Conservation (phyloP, 2,888 invertebrate genomes). For the Stegana nigrithorax region DNA sequence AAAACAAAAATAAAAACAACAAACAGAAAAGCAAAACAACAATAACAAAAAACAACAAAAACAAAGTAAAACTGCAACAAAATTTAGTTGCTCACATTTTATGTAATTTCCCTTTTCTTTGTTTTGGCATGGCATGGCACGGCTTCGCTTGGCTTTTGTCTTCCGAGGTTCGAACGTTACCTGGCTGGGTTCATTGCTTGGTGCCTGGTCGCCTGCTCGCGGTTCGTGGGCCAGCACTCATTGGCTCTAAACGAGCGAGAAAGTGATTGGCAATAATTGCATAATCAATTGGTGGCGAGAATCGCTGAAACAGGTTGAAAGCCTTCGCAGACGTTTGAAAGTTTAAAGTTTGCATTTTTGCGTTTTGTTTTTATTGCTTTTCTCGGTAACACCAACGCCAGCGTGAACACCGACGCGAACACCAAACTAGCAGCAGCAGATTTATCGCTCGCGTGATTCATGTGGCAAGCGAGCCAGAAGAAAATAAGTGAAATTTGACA, state of each 20-base stretch:
- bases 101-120: constrained; percentile 60
- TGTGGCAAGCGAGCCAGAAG: no score
- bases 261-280: constrained; percentile 59
- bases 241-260: constrained; percentile 56
- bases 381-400: no score
- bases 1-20: background rate
- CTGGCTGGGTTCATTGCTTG: constrained; percentile 25
- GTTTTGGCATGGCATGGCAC: background rate
- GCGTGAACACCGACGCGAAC: no score
- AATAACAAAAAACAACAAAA: constrained; percentile 47
- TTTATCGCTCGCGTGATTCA: constrained; percentile 26
- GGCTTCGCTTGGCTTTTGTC: background rate
- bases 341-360: no score
- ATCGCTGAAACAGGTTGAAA: constrained; percentile 51
- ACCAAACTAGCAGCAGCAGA: no score
- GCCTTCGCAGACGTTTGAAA: background rate
- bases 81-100: constrained; percentile 57
- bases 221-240: no score
- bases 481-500: constrained; percentile 56
- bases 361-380: no score
- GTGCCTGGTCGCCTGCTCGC: constrained; percentile 16
- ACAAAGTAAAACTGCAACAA: no score
- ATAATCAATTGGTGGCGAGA: constrained; percentile 52
- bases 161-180: background rate
- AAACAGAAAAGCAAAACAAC: background rate